A percentile compares a stretch with the other conserved stretches of the same genome.
phyloP scores from a whole-genome alignment of 1,140 invertebrate species.

The Bombus cullumanus region DNA sequence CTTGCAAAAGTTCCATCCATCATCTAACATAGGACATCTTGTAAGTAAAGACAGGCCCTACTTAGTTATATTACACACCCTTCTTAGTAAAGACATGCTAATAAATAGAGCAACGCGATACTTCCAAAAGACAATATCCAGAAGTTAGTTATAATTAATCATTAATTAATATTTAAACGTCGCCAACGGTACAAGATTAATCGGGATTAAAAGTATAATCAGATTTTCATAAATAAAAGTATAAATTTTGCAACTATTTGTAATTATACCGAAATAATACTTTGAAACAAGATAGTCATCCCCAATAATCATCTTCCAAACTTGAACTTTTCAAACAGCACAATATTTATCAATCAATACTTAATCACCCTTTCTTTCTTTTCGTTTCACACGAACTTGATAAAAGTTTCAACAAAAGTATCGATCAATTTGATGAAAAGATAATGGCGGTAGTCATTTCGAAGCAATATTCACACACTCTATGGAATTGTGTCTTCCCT shows the following conservation, averaged over 20 bases:
- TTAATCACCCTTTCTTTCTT: neutral
- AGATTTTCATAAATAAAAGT: neutral
- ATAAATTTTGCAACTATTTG: too few relatives aligned
- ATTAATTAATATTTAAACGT: too few relatives aligned
- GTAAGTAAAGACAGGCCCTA: neutral
- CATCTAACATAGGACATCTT: neutral
- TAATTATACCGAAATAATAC: neutral
- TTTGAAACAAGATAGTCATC: neutral
- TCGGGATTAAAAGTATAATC: neutral
- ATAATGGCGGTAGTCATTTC: neutral
- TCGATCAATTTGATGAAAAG: slow-evolving; percentile 19
- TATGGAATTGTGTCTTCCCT: slow-evolving; percentile 37
- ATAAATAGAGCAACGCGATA: neutral
- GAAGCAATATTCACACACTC: slow-evolving; percentile 13
- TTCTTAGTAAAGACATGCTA: neutral
- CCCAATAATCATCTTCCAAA: neutral
- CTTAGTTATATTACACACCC: slow-evolving; percentile 1
- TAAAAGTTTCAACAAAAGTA: slow-evolving; percentile 28
- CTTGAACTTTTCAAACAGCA: neutral
- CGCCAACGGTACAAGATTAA: neutral
- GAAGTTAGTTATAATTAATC: neutral
- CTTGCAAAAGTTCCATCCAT: slow-evolving; percentile 6
- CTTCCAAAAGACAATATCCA: neutral
- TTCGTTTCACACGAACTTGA: neutral
- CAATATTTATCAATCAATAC: neutral